Conservation (phyloP, 1,140 invertebrate species). For the Physella acuta region DNA sequence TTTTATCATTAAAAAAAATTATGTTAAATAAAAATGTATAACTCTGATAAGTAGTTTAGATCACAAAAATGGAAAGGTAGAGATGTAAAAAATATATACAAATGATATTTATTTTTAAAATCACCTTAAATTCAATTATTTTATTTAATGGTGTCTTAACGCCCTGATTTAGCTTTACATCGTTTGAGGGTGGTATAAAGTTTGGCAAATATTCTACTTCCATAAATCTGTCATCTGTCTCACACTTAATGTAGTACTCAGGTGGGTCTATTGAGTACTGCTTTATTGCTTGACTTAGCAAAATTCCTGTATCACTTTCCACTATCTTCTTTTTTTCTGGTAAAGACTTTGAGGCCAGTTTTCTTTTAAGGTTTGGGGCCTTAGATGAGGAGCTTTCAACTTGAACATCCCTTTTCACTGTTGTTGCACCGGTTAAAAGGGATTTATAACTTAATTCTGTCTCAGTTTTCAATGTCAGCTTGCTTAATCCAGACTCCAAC, state of each 20-base stretch:
- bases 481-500: not conserved
- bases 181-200: conserved; percentile 19
- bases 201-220: conserved; percentile 18
- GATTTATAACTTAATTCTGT: no score
- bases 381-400: no score
- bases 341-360: no score
- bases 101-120: conserved; percentile 6
- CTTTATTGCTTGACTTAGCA: conserved; percentile 1
- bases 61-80: no score
- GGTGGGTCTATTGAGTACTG: conserved; percentile 16
- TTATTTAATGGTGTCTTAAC: conserved; percentile 15
- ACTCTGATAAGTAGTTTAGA: no score
- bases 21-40: no score
- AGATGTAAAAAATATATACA: no score
- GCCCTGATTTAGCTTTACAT: not conserved
- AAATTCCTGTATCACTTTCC: not conserved
- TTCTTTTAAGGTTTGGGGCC: no score
- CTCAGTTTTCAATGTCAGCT: not conserved
- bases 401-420: no score
- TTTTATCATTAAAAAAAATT: no score
- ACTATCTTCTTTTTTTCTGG: conserved; percentile 29
- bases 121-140: conserved; percentile 25
- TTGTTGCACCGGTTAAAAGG: no score
- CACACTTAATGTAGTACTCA: conserved; percentile 22
- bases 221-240: conserved; percentile 18